Evolutionary conservation across 92 coral and sea anemone genomes (phyloP).

Genomic region (Galaxea fascicularis): DNA sequence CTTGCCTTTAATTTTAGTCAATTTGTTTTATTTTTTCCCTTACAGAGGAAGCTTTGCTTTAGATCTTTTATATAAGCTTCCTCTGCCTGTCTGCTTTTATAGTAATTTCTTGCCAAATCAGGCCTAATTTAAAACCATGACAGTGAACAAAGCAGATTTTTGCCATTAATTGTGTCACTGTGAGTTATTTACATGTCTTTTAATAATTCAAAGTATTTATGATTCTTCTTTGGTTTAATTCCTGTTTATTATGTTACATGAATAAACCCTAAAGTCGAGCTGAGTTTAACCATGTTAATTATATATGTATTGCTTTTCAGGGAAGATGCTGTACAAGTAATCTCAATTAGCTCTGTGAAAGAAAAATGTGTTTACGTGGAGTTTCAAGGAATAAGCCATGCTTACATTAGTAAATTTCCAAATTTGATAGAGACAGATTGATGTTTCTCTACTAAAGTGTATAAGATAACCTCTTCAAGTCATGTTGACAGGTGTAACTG

Average conservation of each 20-base stretch:
- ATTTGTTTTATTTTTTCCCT: constrained; percentile 1
- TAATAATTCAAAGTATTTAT: constrained; percentile 9
- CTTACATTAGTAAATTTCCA: constrained; percentile 33
- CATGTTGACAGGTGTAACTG: constrained; percentile 2
- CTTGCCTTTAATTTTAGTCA: not conserved
- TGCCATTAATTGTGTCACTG: constrained; percentile 5
- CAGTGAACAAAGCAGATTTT: constrained; percentile 5
- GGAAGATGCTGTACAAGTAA: constrained; percentile 27
- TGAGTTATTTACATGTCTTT: constrained; percentile 1
- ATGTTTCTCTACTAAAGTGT: not conserved
- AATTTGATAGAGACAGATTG: constrained; percentile 44
- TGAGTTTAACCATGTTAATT: not conserved
- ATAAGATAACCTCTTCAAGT: constrained; percentile 3
- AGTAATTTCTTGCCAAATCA: constrained; percentile 1
- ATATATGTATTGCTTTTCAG: constrained; percentile 24
- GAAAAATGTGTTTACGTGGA: constrained; percentile 41
- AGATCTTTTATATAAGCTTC: not conserved
- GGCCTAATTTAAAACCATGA: constrained; percentile 1
- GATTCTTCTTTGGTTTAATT: constrained; percentile 3
- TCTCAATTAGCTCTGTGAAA: constrained; percentile 4
- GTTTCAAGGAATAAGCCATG: constrained; percentile 36
- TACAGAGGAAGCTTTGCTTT: constrained; percentile 6
- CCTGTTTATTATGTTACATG: not conserved
- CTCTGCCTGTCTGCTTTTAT: constrained; percentile 3
- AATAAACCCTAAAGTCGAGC: constrained; percentile 1